Percentiles rank a stretch among this genome's conserved stretches.
phyloP scores from a whole-genome alignment of 2,888 invertebrate species.

The Smittia aterrima region DNA sequence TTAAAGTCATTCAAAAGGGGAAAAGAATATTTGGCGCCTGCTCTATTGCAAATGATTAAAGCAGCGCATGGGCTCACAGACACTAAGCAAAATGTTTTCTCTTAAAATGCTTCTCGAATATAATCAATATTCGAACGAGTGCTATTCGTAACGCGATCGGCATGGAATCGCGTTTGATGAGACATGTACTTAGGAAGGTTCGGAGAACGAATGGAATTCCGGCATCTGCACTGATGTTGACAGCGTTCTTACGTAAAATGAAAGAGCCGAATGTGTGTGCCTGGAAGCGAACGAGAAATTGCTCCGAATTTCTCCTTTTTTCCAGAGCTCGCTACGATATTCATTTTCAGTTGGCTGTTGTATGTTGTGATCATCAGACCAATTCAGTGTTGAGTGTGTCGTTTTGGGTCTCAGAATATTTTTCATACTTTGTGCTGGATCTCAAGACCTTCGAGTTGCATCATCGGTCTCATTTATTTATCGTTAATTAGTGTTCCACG shows the following conservation, averaged over 20 bases:
- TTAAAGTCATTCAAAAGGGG: background rate
- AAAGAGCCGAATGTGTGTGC: slow-evolving; percentile 30
- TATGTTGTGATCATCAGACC: slow-evolving; percentile 36
- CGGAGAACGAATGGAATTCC: background rate
- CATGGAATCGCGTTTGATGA: background rate
- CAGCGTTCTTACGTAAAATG: background rate
- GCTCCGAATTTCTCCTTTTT: slow-evolving; percentile 27
- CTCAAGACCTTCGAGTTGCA: background rate
- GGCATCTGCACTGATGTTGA: background rate
- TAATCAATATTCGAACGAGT: slow-evolving; percentile 11
- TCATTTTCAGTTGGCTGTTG: slow-evolving; percentile 29
- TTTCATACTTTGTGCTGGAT: background rate
- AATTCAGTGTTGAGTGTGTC: background rate
- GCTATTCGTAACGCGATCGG: background rate
- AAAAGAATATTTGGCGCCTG: background rate
- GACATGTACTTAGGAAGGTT: background rate
- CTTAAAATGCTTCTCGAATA: background rate
- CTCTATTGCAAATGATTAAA: background rate
- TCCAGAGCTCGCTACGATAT: background rate
- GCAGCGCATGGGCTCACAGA: background rate
- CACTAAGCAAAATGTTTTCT: background rate
- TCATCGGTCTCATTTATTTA: background rate
- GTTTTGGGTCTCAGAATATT: background rate
- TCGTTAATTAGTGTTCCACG: background rate
- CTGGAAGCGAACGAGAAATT: slow-evolving; percentile 16